phyloP scores from a whole-genome alignment of 64 coral and sea anemone genomes.

The Exaiptasia diaphana region DNA sequence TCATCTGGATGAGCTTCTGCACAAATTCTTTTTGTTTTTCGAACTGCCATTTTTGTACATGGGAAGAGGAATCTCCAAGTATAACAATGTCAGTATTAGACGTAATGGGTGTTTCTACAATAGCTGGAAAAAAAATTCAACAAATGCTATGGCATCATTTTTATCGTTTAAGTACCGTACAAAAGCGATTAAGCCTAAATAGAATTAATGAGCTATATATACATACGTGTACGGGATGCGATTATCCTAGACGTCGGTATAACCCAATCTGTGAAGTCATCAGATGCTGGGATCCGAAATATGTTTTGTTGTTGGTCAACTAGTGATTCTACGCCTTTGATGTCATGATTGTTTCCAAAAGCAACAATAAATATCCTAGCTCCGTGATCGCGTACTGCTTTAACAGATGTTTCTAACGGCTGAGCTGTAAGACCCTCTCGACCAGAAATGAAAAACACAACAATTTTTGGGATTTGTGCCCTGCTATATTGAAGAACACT shows the following conservation, averaged over 20 bases:
- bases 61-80: conserved; percentile 42
- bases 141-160: too few species aligned
- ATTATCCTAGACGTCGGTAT: background rate
- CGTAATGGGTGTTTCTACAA: background rate
- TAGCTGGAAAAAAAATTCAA: background rate
- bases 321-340: background rate
- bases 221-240: conserved; percentile 15
- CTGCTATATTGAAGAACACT: conserved; percentile 48
- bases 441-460: conserved; percentile 54
- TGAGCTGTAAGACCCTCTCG: conserved; percentile 28
- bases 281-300: conserved; percentile 32
- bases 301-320: conserved; percentile 44
- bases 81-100: conserved; percentile 11
- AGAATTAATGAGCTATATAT: too few species aligned
- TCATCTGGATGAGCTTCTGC: background rate
- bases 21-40: conserved; percentile 37
- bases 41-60: background rate
- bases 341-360: conserved; percentile 48
- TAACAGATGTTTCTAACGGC: conserved; percentile 22
- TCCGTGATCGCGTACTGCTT: conserved; percentile 48
- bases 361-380: conserved; percentile 58
- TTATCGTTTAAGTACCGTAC: too few species aligned
- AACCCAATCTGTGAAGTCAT: conserved; percentile 19
- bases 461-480: conserved; percentile 9
- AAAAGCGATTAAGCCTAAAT: too few species aligned